Conservation (phyloP, 1,140 invertebrate species). For the Telenomus remus region DNA sequence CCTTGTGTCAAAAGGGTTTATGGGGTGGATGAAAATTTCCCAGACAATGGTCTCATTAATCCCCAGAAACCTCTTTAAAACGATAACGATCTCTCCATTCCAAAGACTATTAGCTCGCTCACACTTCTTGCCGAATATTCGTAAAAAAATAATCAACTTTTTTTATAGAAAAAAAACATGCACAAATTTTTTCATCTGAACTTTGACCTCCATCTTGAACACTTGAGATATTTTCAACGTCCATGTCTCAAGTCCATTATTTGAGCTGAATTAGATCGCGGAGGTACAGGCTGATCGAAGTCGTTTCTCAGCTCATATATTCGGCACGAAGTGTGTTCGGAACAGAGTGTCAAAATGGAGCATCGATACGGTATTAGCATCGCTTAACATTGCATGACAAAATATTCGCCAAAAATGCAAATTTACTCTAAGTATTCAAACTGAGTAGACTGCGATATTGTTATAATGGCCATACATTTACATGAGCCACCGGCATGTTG, state of each 20-base stretch:
- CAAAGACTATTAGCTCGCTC: constrained; percentile 47
- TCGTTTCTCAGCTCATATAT: no score
- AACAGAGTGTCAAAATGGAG: constrained; percentile 47
- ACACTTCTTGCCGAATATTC: constrained; percentile 41
- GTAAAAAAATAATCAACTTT: no score
- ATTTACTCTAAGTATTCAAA: constrained; percentile 55
- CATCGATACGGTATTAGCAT: constrained; percentile 56
- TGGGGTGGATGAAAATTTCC: constrained; percentile 67
- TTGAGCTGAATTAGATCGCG: no score
- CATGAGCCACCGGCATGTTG: constrained; percentile 56
- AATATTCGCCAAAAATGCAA: constrained; percentile 61
- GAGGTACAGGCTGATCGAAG: no score
- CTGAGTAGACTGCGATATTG: constrained; percentile 55
- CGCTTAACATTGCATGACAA: constrained; percentile 59
- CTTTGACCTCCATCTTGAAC: no score
- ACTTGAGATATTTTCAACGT: no score
- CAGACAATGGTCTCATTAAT: constrained; percentile 70
- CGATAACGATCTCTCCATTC: constrained; percentile 64
- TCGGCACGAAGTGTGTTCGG: neutral
- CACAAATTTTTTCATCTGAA: constrained; percentile 26
- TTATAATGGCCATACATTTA: constrained; percentile 61
- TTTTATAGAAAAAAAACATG: constrained; percentile 37
- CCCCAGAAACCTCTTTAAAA: constrained; percentile 67
- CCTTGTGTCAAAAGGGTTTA: constrained; percentile 69
- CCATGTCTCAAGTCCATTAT: no score